phyloP scores from a whole-genome alignment of 2,797 vertebrate species.

The Melanotaenia trifasciata region DNA sequence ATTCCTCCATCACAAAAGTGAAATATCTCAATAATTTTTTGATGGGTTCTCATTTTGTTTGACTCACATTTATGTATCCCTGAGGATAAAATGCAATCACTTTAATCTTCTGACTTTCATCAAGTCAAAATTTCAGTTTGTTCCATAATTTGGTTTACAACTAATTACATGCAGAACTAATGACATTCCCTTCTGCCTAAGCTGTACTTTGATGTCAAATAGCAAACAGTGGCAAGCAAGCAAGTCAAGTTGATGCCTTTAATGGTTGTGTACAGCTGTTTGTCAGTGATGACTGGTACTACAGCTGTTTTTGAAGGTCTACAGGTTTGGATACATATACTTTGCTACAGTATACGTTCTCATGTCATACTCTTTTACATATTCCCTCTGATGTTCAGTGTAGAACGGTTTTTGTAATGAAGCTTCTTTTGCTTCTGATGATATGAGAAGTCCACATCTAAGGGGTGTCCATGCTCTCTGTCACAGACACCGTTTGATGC shows the following conservation, averaged over 20 bases:
- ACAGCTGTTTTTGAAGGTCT: neutral
- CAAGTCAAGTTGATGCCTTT: neutral
- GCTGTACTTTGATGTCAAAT: neutral
- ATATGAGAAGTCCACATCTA: neutral
- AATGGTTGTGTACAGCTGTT: neutral
- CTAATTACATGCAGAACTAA: neutral
- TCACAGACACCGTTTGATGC: neutral
- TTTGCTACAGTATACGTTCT: neutral
- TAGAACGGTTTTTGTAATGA: neutral
- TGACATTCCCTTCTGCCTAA: neutral
- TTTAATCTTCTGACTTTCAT: neutral
- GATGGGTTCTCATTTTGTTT: neutral
- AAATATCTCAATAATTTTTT: neutral
- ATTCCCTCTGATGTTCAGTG: neutral
- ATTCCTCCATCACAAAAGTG: neutral
- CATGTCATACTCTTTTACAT: neutral
- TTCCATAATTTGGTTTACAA: neutral
- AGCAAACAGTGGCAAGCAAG: neutral
- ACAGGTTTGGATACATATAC: neutral
- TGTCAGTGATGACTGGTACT: neutral
- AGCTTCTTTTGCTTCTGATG: neutral
- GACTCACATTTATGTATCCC: neutral
- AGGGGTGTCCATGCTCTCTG: neutral
- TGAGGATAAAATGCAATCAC: constrained; percentile 6
- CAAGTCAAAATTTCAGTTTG: constrained; percentile 2